Evolutionary conservation across 2,113 vertebrate genomes (phyloP), one percentile per base, ranked within the genome.

Genomic region (Sorex fumeus): DNA sequence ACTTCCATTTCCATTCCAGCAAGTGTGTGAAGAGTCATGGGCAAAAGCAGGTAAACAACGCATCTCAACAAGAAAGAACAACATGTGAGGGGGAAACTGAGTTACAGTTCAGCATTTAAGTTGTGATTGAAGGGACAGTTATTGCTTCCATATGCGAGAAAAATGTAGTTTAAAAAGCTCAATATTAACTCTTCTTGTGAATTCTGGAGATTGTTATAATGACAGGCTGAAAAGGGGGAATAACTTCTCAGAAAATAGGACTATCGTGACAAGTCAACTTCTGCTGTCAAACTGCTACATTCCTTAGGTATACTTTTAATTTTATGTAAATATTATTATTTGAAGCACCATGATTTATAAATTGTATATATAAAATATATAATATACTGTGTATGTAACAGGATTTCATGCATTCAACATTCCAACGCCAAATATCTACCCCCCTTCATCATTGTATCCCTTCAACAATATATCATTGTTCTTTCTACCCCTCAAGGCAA

Each of bases 21-120:
- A 21, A 83, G 25, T 70, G 1, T 77, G 53, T 57, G 25, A 78
- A 86, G 21, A 72, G 10, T 47, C 15, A 6, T 8, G 32, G 0
- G 19, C 30, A 91, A 66, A 87, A 92, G 13, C 91, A 93, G 53
- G n/a, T 84, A 32, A 80, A 40, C 16, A 66, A 69, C 30, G 10
- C 40, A 84, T 66, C 84, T 43, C 36, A 5, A 53, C 47, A 75
- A 69, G 67, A 64, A 93, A 60, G 79, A 87, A 81, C 21, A 84
- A 66, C 27, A 6, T 28, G 53, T 50, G 67, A 57, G 40, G 91
- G 45, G 78, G 87, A 91, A 89, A 88, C 8, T 78, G 62, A 90
- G 36, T 93, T 70, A 88, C n/a, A 66, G 92, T 85, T 82, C 69
- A 43, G 23, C 9, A 82, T 94, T 95, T 94, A 93, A 74, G n/a